phyloP scores from a whole-genome alignment of 2,888 invertebrate species.

The Hydrotaea diabolus region DNA sequence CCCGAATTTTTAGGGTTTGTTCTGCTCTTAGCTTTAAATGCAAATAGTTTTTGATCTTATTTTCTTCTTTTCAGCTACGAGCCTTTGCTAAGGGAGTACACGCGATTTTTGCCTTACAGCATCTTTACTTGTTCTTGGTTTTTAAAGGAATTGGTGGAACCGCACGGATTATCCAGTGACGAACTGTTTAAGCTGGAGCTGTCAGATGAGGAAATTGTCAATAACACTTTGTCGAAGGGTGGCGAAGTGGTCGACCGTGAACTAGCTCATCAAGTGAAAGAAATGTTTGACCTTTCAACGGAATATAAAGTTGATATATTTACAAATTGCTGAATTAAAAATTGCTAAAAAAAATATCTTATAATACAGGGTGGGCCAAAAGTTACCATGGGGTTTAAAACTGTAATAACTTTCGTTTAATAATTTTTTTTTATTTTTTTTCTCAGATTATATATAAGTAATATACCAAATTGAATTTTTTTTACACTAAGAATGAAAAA shows the following conservation, averaged over 20 bases:
- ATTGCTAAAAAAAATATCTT: no score
- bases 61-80: slow-evolving; percentile 69
- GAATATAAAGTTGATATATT: slow-evolving; percentile 71
- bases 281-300: slow-evolving; percentile 74
- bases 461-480: no score
- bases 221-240: slow-evolving; percentile 70
- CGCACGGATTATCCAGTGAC: slow-evolving; percentile 63
- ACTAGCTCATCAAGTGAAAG: slow-evolving; percentile 75
- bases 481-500: no score
- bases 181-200: slow-evolving; percentile 65
- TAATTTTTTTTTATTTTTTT: no score
- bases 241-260: slow-evolving; percentile 77
- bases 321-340: no score
- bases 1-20: slow-evolving; percentile 75
- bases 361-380: no score
- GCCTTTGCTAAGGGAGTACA: slow-evolving; percentile 76
- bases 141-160: slow-evolving; percentile 73
- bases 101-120: slow-evolving; percentile 74
- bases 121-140: slow-evolving; percentile 73
- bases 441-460: no score
- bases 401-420: no score
- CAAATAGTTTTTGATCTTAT: not conserved
- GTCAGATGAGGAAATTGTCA: slow-evolving; percentile 66
- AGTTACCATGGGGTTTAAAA: no score
- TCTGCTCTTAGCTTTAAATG: not conserved